Percentiles rank a stretch among this genome's conserved stretches.
phyloP scores from a whole-genome alignment of 92 coral and sea anemone genomes.

The Actinostola sp. region DNA sequence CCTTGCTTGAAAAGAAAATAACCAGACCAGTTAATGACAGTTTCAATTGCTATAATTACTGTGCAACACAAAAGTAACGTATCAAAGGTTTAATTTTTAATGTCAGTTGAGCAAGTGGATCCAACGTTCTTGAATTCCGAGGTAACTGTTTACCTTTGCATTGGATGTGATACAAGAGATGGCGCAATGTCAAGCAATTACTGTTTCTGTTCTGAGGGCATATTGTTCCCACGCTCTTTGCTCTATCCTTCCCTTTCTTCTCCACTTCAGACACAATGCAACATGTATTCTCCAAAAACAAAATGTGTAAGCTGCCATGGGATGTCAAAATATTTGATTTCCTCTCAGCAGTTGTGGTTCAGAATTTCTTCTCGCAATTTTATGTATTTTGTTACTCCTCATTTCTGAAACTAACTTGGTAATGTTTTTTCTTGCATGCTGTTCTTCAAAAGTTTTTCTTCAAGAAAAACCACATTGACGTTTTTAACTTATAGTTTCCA shows the following conservation, averaged over 20 bases:
- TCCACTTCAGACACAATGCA: neutral
- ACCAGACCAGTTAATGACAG: neutral
- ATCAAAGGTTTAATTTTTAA: neutral
- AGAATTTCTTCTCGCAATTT: neutral
- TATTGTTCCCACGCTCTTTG: constrained; percentile 2
- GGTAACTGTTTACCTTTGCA: neutral
- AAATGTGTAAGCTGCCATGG: too few species aligned
- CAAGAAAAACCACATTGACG: constrained; percentile 4
- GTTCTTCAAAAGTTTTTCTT: neutral
- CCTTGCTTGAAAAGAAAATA: neutral
- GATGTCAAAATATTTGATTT: too few species aligned
- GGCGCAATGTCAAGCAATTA: neutral
- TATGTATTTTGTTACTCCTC: neutral
- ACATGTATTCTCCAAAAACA: neutral
- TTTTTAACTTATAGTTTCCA: constrained; percentile 1
- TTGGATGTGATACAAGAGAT: neutral
- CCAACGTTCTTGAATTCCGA: neutral
- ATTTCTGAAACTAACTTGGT: neutral
- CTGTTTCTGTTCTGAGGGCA: neutral
- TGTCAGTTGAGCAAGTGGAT: neutral
- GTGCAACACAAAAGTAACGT: neutral
- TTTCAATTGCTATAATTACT: constrained; percentile 1
- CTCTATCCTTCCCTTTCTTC: neutral
- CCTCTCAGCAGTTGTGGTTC: too few species aligned
- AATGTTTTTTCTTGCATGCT: neutral